Evolutionary conservation across 2,888 invertebrate genomes (phyloP).

Genomic region (Caenorhabditis virilis): DNA sequence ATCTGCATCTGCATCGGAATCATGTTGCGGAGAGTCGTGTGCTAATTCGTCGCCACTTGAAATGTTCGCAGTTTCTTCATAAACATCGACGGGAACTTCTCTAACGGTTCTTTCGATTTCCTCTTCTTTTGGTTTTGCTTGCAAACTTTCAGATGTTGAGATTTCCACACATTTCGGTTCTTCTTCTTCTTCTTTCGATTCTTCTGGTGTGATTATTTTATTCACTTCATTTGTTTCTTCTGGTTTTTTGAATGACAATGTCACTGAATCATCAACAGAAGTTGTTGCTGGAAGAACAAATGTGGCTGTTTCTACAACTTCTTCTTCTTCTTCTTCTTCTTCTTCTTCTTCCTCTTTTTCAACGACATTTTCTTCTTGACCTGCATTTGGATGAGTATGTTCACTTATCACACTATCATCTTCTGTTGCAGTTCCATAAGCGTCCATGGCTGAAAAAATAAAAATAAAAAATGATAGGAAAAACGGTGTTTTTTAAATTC

Average conservation of each 20-base stretch:
- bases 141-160: slow-evolving; percentile 19
- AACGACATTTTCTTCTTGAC: slow-evolving; percentile 5
- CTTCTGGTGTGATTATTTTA: not conserved
- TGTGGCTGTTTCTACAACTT: not conserved
- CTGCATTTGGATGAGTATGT: not conserved
- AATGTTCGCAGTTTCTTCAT: slow-evolving; percentile 36
- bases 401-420: slow-evolving; percentile 36
- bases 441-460: slow-evolving; percentile 58
- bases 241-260: not conserved
- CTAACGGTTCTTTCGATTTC: slow-evolving; percentile 25
- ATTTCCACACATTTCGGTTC: slow-evolving; percentile 6
- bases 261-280: not conserved
- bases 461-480: not conserved
- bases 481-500: not conserved
- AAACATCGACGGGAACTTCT: slow-evolving; percentile 34
- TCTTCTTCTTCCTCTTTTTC: not conserved
- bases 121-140: slow-evolving; percentile 16
- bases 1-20: slow-evolving; percentile 17
- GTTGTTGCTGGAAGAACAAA: not conserved
- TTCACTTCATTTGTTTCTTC: too few species aligned
- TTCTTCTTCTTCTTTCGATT: slow-evolving; percentile 1
- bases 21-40: not conserved
- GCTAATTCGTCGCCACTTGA: slow-evolving; percentile 19
- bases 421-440: slow-evolving; percentile 51
- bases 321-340: slow-evolving; percentile 1